Evolutionary conservation across 2,888 invertebrate species (phyloP), one percentile per base, ranked within the genome.

Genomic region (Allygus modestus): DNA sequence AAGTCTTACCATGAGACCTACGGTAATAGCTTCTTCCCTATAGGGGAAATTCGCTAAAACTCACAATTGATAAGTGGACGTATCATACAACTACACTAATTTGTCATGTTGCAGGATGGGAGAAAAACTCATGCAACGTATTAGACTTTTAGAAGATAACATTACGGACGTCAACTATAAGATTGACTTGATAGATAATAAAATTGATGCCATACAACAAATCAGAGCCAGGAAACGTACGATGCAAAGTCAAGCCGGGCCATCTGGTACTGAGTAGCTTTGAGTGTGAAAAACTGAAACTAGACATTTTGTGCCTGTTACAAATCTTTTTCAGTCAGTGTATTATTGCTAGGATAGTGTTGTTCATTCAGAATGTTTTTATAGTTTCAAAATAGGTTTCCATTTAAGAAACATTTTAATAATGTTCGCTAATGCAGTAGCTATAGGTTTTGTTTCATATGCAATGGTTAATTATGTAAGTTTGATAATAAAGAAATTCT

Each of bases 161-260:
- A 37, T 75, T 17, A 83, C 75, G 23, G 83, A 54, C 12, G 75
- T 75, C 9, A 83, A 83, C 41, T 75, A 83, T 61, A 83, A 83
- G n/a, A 83, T 83, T 58, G 83, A 83, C 58, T 41, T 83, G 54
- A 83, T 83, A 54, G 73, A 75, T 23, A 83, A 83, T 33, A 83
- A 83, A 33, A 73, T 83, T 17, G 83, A 83, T 83, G 75, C 58
- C 17, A 75, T 83, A 46, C 83, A 75, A 20, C 83, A 83, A 75
- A 41, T 83, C 9, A 83, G 58, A 37, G 54, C 79, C 12, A 37
- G 46, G 12, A 77, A 51, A 77, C 77, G 77, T 28, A 77, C 77
- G 26, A 28, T 26, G 41, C 41, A 73, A 65, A 65, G 65, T 28
- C 71, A 71, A 31, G 41, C 37, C 1, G 71, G 28, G 20, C 0